phyloP scores from a whole-genome alignment of 2,888 invertebrate genomes.

The Eudasyphora cyanicolor region DNA sequence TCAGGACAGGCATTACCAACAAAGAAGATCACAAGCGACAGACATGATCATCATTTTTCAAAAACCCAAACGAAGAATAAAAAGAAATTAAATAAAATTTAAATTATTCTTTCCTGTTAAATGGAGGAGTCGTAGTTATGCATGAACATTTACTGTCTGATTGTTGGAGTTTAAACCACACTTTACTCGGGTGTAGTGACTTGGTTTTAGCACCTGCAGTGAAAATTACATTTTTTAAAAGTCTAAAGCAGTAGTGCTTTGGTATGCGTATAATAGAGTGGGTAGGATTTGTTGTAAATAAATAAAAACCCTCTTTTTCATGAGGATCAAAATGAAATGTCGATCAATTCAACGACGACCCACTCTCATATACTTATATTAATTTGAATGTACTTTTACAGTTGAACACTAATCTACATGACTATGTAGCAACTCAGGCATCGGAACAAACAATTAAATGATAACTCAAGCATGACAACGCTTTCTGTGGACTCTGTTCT shows the following conservation, averaged over 20 bases:
- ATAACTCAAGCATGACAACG: conserved; percentile 68
- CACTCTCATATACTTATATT: too few species aligned
- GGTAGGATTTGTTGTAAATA: too few species aligned
- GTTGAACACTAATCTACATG: background rate
- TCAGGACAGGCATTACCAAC: background rate
- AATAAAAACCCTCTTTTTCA: too few species aligned
- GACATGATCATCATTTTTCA: conserved; percentile 46
- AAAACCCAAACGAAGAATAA: background rate
- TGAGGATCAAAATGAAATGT: too few species aligned
- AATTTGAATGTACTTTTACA: background rate
- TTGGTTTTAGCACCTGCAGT: conserved; percentile 61
- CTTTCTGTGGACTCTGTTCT: conserved; percentile 35
- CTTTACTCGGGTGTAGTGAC: background rate
- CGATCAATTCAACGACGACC: too few species aligned
- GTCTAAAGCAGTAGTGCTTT: background rate
- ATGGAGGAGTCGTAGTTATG: conserved; percentile 6
- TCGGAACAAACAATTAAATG: conserved; percentile 66
- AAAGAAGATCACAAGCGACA: conserved; percentile 52
- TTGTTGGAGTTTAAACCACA: background rate
- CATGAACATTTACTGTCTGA: background rate
- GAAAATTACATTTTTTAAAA: conserved; percentile 52
- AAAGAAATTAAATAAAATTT: conserved; percentile 47
- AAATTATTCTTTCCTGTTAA: conserved; percentile 53
- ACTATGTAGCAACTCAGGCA: background rate
- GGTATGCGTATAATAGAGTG: conserved; percentile 3